Base-by-base conservation (phyloP, 2,113 vertebrate genomes). In the Tragulus kanchil region DNA sequence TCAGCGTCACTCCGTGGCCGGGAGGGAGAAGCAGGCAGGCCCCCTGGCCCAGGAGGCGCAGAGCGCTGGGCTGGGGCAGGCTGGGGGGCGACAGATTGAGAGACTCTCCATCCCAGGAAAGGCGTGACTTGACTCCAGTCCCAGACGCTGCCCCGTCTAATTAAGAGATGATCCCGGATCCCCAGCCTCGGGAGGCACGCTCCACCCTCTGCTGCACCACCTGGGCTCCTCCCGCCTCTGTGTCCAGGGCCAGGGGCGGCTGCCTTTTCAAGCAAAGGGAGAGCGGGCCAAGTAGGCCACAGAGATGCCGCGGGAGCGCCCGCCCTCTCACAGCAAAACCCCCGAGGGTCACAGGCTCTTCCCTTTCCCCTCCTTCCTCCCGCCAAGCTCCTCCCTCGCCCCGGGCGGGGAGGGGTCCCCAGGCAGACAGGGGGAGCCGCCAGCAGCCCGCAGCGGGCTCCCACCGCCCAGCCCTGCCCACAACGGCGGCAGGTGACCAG, bases 71-170 rank as follows among this genome's bases (percentile, higher is more conserved):
- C 0, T 61, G 50, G 6, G 16, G 73, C 45, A 42, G 97, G 14
- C 21, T 23, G 3, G 0, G 5, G 78, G 28, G 31, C 14, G 19
- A 13, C 1, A 2, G 10, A 17, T 4, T 50, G 10, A 3, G 69
- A 61, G 64, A 42, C n/a, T 16, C 64, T 28, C 73, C 13, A 54
- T 11, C 16, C 67, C 56, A 8, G 36, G 19, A 11, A 48, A 59
- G 56, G 56, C 52, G 8, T 1, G 0, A 36, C n/a, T 85, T 6
- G 23, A 58, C 8, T 56, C 45, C 77, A 56, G 12, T 4, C 13
- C 13, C 28, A 19, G 42, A 1, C 9, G 25, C 54, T 42, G 17
- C 25, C 73, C 6, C 1, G 4, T 3, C 67, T 42, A 36, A 15
- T 58, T 31, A 52, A 23, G 17, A 77, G 77, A 25, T 31, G 5